Evolutionary conservation across 2,888 invertebrate species (phyloP), one percentile per base, ranked within the genome.

Genomic region (Microctonus brassicae): DNA sequence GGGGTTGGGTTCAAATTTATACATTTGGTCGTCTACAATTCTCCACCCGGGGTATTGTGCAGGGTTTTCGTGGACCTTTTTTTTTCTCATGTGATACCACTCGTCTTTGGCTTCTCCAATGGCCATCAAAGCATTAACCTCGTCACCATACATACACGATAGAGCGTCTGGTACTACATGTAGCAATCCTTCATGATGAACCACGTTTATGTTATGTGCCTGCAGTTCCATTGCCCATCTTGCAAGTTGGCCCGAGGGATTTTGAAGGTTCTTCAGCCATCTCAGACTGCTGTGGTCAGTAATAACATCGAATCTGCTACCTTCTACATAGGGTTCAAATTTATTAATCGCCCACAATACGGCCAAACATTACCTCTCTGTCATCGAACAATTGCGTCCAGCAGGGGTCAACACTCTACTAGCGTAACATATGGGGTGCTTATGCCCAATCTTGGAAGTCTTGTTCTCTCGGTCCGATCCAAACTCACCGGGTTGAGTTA

Each of bases 111-210:
- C n/a, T n/a, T n/a, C n/a, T n/a, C n/a, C n/a, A n/a, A n/a, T n/a
- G n/a, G n/a, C n/a, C n/a, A n/a, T n/a, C n/a, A n/a, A 29, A 5
- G 29, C 29, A 7, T 7, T 26, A 6, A n/a, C 36, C 57, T n/a
- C 60, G n/a, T n/a, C n/a, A n/a, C n/a, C n/a, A n/a, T n/a, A n/a
- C n/a, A 69, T 58, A 0, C 72, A 13, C 1, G 72, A 73, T 0
- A 73, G 63, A 7, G 70, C 63, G 17, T 76, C 76, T 0, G 76
- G 77, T 7, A 76, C 73, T 0, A 67, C 63, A 11, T 73, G 29
- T 0, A 63, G 39, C 13, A 26, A 6, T 1, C 73, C 69, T 55
- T 73, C 65, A 0, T 69, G 26, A 17, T 73, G 69, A 1, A 39
- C 3, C 0, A 73, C 52, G 1, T 52, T 20, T 62, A 69, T 73